Evolutionary conservation across 2,888 invertebrate genomes (phyloP).

Genomic region (Cephalotes varians): DNA sequence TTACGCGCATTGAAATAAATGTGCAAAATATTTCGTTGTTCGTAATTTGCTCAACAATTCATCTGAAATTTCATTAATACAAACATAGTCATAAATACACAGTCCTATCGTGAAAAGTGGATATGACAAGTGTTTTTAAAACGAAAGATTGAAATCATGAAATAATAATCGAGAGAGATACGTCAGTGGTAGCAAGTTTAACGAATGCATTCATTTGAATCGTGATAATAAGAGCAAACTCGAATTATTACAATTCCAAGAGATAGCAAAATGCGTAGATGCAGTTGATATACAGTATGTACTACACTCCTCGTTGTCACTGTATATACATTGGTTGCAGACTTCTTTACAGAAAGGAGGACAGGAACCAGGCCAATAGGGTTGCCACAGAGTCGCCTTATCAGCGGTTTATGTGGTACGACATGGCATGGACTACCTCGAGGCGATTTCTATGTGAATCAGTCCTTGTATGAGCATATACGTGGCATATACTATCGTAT

Average conservation of each 20-base stretch:
- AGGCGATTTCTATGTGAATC: slow-evolving; percentile 62
- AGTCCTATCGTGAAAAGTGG: neutral
- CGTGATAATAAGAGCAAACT: slow-evolving; percentile 17
- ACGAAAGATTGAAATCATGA: neutral
- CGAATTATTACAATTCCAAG: slow-evolving; percentile 5
- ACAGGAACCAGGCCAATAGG: slow-evolving; percentile 55
- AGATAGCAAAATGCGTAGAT: slow-evolving; percentile 23
- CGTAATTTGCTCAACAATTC: slow-evolving; percentile 25
- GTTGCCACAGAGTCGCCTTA: slow-evolving; percentile 70
- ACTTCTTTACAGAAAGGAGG: slow-evolving; percentile 55
- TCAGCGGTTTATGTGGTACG: slow-evolving; percentile 73
- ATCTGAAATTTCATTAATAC: slow-evolving; percentile 47
- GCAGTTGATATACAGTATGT: slow-evolving; percentile 14
- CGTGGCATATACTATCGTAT: slow-evolving; percentile 39
- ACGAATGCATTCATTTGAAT: slow-evolving; percentile 22
- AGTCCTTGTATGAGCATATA: slow-evolving; percentile 51
- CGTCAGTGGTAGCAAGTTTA: neutral
- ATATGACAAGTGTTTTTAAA: slow-evolving; percentile 27
- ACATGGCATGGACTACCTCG: slow-evolving; percentile 58
- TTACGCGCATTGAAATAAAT: slow-evolving; percentile 32
- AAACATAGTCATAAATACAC: neutral
- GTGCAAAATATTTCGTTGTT: slow-evolving; percentile 23
- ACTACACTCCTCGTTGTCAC: slow-evolving; percentile 35
- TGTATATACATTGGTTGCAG: slow-evolving; percentile 45
- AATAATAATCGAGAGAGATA: neutral